Base-by-base conservation (phyloP, 2,113 vertebrate genomes). In the Monopterus albus region DNA sequence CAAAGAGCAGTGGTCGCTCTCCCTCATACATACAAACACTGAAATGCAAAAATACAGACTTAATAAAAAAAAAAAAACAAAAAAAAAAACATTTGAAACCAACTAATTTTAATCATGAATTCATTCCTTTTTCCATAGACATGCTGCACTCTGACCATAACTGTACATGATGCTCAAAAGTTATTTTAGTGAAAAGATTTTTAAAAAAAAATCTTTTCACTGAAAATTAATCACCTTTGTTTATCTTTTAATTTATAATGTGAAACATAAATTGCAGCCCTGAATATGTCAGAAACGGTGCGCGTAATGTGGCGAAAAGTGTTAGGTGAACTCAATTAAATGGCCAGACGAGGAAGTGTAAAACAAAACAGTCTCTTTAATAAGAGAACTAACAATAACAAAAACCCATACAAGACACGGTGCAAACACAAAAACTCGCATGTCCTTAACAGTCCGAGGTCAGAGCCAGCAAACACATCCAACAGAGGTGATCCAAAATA, bases 91-190 rank as follows among this genome's bases (percentile, higher is more conserved):
- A 73, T 77, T 81, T 83, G 74, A 79, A 81, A 78, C 52, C 52
- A 67, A 71, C 71, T 76, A 70, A 85, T 87, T 82, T 81, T 85
- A 83, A 87, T 85, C 72, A 87, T 26, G 51, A 77, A 80, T 82
- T 57, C 59, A 70, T 78, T 86, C 74, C 67, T 77, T 81, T 74
- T 61, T 67, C 43, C 58, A 56, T 38, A 35, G 70, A 35, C 69
- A 35, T 1, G 11, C 64, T 12, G 23, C 14, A 66, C 55, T 35
- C 26, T 2, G 31, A 56, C 58, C 82, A 66, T 56, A 18, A n/a
- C 46, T 35, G 61, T 39, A 21, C 60, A 17, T 26, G 25, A 3
- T 6, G 21, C 46, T 47, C 5, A 1, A 38, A 7, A 72, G 42
- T 31, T 40, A 52, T 21, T 69, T 71, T 23, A 46, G 15, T 51